A percentile compares a stretch with the other conserved stretches of the same genome.
phyloP scores from a whole-genome alignment of 2,888 invertebrate genomes.

The Lamproptera curius region DNA sequence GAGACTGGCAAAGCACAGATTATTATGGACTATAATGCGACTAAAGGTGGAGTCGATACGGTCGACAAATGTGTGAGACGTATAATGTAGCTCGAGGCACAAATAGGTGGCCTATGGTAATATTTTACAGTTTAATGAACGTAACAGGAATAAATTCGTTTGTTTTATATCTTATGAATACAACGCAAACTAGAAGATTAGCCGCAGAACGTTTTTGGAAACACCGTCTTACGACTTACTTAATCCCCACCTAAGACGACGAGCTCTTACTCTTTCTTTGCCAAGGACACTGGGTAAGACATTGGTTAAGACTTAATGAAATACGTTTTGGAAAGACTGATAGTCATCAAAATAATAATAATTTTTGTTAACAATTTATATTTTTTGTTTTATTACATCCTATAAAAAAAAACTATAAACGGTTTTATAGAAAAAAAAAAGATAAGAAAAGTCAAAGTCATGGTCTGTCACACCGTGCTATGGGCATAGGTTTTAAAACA shows the following conservation, averaged over 20 bases:
- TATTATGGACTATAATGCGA: background rate
- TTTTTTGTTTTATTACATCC: background rate
- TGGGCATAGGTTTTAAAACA: conserved; percentile 8
- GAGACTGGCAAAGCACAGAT: too few relatives aligned
- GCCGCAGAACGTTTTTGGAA: background rate
- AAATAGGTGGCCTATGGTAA: background rate
- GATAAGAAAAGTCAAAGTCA: too few relatives aligned
- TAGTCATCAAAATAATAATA: background rate
- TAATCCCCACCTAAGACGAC: background rate
- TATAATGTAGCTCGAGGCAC: background rate
- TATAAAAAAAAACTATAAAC: background rate
- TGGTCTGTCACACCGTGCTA: conserved; percentile 15
- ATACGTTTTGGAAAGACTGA: background rate
- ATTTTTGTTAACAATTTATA: background rate
- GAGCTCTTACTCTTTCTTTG: too few relatives aligned
- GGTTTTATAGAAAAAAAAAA: background rate
- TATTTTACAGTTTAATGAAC: background rate
- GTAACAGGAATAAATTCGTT: background rate
- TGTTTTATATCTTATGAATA: background rate
- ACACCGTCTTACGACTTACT: background rate
- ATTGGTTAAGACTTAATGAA: background rate
- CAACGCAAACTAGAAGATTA: background rate
- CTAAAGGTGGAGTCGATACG: background rate
- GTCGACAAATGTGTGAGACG: too few relatives aligned
- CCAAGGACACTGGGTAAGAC: background rate